Conservation (phyloP, 1,140 invertebrate species). For the Drosophila ogumai region DNA sequence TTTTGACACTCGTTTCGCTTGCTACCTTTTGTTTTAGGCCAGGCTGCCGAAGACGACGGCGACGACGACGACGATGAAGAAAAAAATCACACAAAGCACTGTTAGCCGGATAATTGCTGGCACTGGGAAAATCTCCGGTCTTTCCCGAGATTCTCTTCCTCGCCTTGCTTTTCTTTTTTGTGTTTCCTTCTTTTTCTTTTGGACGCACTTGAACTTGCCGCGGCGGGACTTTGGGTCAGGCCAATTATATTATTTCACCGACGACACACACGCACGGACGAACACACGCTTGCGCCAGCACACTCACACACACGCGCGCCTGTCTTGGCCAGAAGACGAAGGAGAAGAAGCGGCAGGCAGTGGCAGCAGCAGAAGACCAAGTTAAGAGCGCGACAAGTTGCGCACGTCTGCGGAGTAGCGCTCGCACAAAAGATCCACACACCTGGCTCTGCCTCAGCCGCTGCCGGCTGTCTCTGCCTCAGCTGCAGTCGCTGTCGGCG, state of each 20-base stretch:
- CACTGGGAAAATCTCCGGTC: constrained; percentile 30
- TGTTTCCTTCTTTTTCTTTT: constrained; percentile 1
- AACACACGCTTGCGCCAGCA: constrained; percentile 14
- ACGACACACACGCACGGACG: constrained; percentile 20
- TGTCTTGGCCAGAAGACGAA: constrained; percentile 26
- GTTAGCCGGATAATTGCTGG: constrained; percentile 54
- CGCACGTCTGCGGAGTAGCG: constrained; percentile 74
- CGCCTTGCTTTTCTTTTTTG: not conserved
- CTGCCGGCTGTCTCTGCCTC: constrained; percentile 22
- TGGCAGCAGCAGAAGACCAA: constrained; percentile 46
- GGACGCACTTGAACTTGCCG: constrained; percentile 45
- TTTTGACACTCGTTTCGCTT: constrained; percentile 60
- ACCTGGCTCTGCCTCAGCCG: constrained; percentile 29
- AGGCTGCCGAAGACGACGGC: not conserved
- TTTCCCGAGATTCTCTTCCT: constrained; percentile 22
- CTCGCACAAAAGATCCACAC: constrained; percentile 77
- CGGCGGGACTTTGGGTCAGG: constrained; percentile 43
- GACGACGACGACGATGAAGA: not conserved
- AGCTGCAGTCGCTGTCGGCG: constrained; percentile 12
- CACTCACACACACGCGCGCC: constrained; percentile 18
- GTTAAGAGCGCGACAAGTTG: constrained; percentile 79
- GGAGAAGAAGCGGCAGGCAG: constrained; percentile 36
- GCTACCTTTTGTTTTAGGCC: constrained; percentile 57
- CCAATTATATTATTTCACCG: constrained; percentile 60
- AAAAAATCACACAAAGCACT: constrained; percentile 55